Evolutionary conservation across 1,140 invertebrate species (phyloP), one percentile per base, ranked within the genome.

Genomic region (Theocolax elegans): DNA sequence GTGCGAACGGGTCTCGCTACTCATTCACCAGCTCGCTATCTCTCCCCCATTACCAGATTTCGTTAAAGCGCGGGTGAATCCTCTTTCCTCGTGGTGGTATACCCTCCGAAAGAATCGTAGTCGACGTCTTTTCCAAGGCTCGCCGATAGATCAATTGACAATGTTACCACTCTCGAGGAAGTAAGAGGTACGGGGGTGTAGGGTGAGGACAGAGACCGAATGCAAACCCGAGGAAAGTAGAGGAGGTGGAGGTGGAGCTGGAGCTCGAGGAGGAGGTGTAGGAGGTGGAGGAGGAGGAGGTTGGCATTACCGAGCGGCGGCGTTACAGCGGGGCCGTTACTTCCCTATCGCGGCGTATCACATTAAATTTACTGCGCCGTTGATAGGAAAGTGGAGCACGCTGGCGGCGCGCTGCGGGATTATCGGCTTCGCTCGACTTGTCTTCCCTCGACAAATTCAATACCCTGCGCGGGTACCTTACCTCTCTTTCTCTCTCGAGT

Each of bases 281-380:
- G 12, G n/a, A 38, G 42, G 31, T 38, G 59, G 53, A 42, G 62
- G 23, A 46, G 19, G 21, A 19, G 59, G 31, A 46, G 19, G 53
- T n/a, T 10, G 53, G 71, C 67, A 64, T 75, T 74, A 72, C 59
- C 65, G 27, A 64, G 71, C 46, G 59, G n/a, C 42, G 63, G 56
- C 17, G 68, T 40, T 72, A 53, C 62, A 72, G 69, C 62, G 73
- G 72, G 71, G 67, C 58, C 67, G 67, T 62, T 69, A 53, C 58
- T 53, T 62, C 58, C 58, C 58, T 81, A 83, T 83, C 79, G 67
- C 58, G 67, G 72, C 73, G 74, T 75, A 77, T 79, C 79, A 77
- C 80, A 79, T 81, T 81, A 81, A 83, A 82, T 83, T 83, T 82
- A 83, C 79, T 77, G 79, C 77, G 73, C 68, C 75, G 74, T 80